Evolutionary conservation across 2,113 vertebrate species (phyloP), one percentile per base, ranked within the genome.

Genomic region (Egretta garzetta): DNA sequence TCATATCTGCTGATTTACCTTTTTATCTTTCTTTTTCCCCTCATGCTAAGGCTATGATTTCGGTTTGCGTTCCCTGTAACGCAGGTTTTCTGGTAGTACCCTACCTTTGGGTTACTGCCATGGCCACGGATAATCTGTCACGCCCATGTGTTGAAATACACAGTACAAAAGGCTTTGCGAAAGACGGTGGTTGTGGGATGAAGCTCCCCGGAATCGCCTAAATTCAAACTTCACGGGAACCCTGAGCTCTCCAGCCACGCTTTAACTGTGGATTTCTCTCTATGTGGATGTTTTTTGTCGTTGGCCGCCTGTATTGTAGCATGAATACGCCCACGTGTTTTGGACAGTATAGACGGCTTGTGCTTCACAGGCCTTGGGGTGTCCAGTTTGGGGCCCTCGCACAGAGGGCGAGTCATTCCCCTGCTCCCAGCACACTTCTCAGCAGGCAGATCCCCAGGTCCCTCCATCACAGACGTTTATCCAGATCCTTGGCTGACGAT

Each of bases 21-120:
- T 52, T 21, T 21, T 33, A 13, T 13, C 6, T 21, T 21, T 9
- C 23, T 20, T 12, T 23, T 33, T 53, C 7, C 3, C 12, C 14
- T 35, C 8, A 3, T 10, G 58, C 52, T 66, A 27, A 71, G 73
- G 50, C 35, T 43, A 1, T 8, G 26, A 35, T 59, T 37, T 50
- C 19, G 14, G 50, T 66, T 45, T 58, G 66, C 27, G 2, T 64
- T 72, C 50, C 71, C 32, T 24, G 17, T 55, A 35, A 19, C 24
- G 7, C 59, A 15, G 52, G 9, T 74, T 81, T 81, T 27, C 45
- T 27, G 22, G 18, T 55, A 19, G 33, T 28, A 10, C 41, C 39
- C 32, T 33, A 6, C 39, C 0, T n/a, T 32, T 6, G n/a, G n/a
- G 6, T 55, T 49, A 9, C 43, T 20, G 8, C 62, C 5, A 0